Percentiles rank a stretch among this genome's conserved stretches.
phyloP scores from a whole-genome alignment of 2,888 invertebrate genomes.

The Lasioglossum malachurum region DNA sequence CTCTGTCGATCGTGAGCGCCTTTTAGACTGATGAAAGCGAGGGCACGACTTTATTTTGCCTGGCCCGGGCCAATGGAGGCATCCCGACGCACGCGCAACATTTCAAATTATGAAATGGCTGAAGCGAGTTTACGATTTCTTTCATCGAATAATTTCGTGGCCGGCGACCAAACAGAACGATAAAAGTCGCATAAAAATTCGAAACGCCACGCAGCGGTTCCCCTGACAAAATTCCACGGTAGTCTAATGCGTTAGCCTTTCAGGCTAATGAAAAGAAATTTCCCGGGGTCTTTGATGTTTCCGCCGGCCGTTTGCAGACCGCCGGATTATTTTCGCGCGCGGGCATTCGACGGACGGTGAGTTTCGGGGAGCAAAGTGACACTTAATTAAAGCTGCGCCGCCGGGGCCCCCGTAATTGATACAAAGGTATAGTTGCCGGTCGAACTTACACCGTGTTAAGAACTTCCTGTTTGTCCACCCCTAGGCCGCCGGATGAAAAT shows the following conservation, averaged over 20 bases:
- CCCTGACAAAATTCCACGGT: not conserved
- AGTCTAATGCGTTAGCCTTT: not conserved
- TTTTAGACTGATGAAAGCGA: slow-evolving; percentile 5
- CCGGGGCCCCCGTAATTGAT: not conserved
- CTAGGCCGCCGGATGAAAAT: not conserved
- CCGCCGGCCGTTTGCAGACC: not conserved
- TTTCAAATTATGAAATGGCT: not conserved
- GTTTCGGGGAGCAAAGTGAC: slow-evolving; percentile 1
- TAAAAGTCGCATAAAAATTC: not conserved
- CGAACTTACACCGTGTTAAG: not conserved
- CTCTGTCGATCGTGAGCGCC: not conserved
- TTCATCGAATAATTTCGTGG: not conserved
- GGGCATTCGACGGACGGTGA: not conserved
- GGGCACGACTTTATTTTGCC: not conserved
- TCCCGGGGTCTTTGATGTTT: not conserved
- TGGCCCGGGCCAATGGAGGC: not conserved
- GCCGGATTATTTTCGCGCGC: not conserved
- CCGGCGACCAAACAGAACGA: not conserved
- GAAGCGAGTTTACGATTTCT: not conserved
- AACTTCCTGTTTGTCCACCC: slow-evolving; percentile 15
- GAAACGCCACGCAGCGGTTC: not conserved
- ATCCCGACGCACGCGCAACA: not conserved
- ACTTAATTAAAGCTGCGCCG: slow-evolving; percentile 5
- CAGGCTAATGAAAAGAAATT: slow-evolving; percentile 4
- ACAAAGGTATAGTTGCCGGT: not conserved